These are phyloP conservation scores for Polietes domitor DNA, from an alignment of 2,888 invertebrate genomes.

Conservation along the genomic window DNA sequence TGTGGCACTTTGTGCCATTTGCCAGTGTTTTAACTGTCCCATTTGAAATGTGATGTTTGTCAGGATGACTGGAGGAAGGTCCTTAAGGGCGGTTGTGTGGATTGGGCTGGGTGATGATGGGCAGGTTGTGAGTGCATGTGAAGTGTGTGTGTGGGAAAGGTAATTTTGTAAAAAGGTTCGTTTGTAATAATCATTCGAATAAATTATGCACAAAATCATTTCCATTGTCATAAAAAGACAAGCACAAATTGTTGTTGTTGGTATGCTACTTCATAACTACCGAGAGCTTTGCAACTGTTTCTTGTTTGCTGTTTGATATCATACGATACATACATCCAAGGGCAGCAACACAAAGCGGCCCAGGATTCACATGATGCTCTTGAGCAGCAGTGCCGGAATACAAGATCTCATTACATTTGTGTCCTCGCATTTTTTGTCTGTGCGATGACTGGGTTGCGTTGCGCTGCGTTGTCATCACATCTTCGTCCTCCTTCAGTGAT, in stretches of 20 bases:
- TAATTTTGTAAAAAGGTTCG: conserved; percentile 65
- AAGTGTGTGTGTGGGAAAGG: conserved; percentile 30
- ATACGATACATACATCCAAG: background rate
- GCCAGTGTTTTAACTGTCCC: conserved; percentile 23
- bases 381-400: conserved; percentile 17
- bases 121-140: background rate
- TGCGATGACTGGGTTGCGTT: background rate
- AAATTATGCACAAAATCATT: conserved; percentile 80
- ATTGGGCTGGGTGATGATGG: background rate
- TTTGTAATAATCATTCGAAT: conserved; percentile 80
- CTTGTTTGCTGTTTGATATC: background rate
- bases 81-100: background rate
- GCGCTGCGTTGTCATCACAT: background rate
- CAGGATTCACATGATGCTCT: conserved; percentile 48
- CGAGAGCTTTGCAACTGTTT: background rate
- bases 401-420: conserved; percentile 64
- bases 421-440: background rate
- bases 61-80: conserved; percentile 16
- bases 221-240: conserved; percentile 63
- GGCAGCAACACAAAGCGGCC: background rate
- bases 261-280: background rate
- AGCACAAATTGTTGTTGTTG: conserved; percentile 31
- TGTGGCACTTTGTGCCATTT: conserved; percentile 58
- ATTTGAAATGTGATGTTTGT: conserved; percentile 25
- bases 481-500: conserved; percentile 69